Base-by-base conservation (phyloP, 2,888 invertebrate species). In the Eremobia ochroleuca region DNA sequence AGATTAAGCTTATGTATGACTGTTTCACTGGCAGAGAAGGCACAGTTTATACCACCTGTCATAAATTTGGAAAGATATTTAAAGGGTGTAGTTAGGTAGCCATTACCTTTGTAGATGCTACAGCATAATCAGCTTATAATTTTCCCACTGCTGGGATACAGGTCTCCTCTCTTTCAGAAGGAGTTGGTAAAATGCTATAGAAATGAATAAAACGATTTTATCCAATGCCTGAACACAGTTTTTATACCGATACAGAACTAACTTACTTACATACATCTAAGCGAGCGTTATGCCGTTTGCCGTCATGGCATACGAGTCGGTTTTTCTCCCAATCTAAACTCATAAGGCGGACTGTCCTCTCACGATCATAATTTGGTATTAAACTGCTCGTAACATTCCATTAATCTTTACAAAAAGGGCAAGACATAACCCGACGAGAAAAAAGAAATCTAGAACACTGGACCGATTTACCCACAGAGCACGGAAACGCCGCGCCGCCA, bases 371-470 rank as follows among this genome's bases (percentile, higher is more conserved):
- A 67, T 62, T 81, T 37, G 37, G 18, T 46, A 61, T 83, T 64
- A 68, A 67, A 81, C 37, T 73, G 59, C 15, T 79, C 34, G 65
- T 66, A 62, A 79, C 40, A 52, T 81, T 69, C 73, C 72, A 82
- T 78, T 82, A 74, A 40, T 65, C 34, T 18, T 61, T 64, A 67
- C 46, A 81, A 83, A 83, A 81, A 86, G 52, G 69, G 34, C 34
- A 66, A 62, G 61, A 37, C 49, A 49, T 62, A 59, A 76, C 67
- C 58, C 65, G 72, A 73, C 78, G 68, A 58, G 64, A 77, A 74
- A 76, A 76, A 71, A 76, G 62, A 75, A 77, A 77, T 81, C 79
- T 78, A 71, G 74, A 52, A 64, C 69, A 37, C n/a, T 65, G 67
- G 68, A 67, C 37, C 62, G 73, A 77, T 82, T 31, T 52, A 34